These are phyloP conservation scores for Bothrops jararaca DNA, from an alignment of 2,113 vertebrate species.

Conservation along the genomic window DNA sequence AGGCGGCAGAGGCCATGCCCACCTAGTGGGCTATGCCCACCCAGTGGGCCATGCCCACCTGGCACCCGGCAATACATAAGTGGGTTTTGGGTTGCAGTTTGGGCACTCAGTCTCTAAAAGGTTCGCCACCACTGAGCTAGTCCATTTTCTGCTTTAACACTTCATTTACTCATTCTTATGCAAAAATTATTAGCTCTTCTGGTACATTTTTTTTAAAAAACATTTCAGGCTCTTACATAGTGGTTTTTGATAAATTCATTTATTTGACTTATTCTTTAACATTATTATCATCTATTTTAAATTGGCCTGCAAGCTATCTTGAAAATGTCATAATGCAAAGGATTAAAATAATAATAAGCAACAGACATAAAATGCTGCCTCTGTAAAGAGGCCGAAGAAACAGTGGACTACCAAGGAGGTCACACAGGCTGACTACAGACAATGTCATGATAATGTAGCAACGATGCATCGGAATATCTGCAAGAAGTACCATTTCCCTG, in stretches of 20 bases:
- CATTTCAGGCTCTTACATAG: not conserved
- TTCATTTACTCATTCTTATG: not conserved
- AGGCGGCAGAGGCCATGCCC: too few relatives aligned
- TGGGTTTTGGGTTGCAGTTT: too few relatives aligned
- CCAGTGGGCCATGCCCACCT: too few relatives aligned
- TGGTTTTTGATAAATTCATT: not conserved
- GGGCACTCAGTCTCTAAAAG: too few relatives aligned
- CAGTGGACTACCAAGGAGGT: not conserved
- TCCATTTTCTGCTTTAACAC: not conserved
- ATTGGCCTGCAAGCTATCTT: not conserved
- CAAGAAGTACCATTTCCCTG: not conserved
- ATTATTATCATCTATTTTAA: not conserved
- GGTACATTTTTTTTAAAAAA: not conserved
- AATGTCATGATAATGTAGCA: not conserved
- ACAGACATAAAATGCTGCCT: not conserved
- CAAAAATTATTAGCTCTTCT: not conserved
- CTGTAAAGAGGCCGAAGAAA: not conserved
- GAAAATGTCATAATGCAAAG: not conserved
- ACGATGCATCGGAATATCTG: not conserved
- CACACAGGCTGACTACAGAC: not conserved
- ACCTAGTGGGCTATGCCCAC: too few relatives aligned
- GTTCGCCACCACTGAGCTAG: not conserved
- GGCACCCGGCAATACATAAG: too few relatives aligned
- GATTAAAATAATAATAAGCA: not conserved
- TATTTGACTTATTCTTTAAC: not conserved